Base-by-base conservation (phyloP, 1,140 invertebrate genomes). In the Stenopsyche tienmushanensis region DNA sequence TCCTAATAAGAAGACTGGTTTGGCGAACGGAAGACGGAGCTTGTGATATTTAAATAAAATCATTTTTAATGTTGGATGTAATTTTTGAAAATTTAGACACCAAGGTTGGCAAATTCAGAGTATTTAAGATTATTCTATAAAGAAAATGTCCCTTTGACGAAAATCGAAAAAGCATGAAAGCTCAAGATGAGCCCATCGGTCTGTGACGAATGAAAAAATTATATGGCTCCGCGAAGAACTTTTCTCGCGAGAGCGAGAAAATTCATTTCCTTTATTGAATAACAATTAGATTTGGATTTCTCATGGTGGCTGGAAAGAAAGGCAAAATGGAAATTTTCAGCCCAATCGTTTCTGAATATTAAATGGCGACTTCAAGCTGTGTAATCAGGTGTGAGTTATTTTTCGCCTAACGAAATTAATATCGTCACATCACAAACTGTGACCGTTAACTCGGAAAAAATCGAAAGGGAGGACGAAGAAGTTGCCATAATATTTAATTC, bases 321-420 rank as follows among this genome's bases (percentile, higher is more conserved):
- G 7, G 29, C 41, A 20, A 58, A 42, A 58, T 58, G 29, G 55
- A 58, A 58, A 39, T 58, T 58, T 58, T 57, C 53, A 23, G 34
- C 55, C 15, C 39, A 17, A 34, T 39, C 55, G 29, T 58, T 58
- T 58, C 29, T 58, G 55, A 58, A 58, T 44, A 58, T 58, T 58
- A 26, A 58, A 58, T 26, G 55, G 29, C 55, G 55, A 58, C 41
- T 58, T 45, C 21, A 20, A 42, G 55, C 24, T 44, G 55, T 23
- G 55, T 58, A 58, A 58, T 58, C 55, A 58, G 55, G 55, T 58
- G 55, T 58, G 55, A 58, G 34, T 25, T 49, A 18, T 49, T 13
- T 34, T 34, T 24, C 10, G n/a, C 50, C 15, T 53, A 7, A 41
- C 39, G 41, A 58, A 58, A 58, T 58, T 58, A 58, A 58, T 58